Conservation (phyloP, 2,888 invertebrate genomes). For the Drosophila kokeensis region DNA sequence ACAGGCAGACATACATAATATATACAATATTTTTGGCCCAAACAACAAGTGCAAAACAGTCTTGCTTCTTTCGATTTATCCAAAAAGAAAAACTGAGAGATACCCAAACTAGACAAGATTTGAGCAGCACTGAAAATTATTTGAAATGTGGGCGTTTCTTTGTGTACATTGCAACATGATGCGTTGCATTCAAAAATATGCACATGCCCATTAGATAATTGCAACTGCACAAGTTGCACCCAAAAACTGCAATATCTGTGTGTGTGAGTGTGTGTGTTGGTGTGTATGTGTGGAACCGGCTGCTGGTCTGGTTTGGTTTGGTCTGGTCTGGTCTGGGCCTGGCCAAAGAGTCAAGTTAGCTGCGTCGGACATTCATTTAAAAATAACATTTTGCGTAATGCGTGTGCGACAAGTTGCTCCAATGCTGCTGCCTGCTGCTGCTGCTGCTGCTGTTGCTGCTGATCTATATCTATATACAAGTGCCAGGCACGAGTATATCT, state of each 20-base stretch:
- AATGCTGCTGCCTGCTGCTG: constrained; percentile 12
- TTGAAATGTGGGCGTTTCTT: constrained; percentile 29
- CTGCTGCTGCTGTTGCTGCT: constrained; percentile 8
- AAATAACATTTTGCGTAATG: constrained; percentile 84
- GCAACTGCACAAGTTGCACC: constrained; percentile 43
- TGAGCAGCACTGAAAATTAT: not conserved
- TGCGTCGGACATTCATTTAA: constrained; percentile 77
- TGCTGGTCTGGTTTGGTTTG: constrained; percentile 47
- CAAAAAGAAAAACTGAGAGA: constrained; percentile 5
- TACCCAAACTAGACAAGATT: constrained; percentile 34
- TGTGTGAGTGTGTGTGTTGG: constrained; percentile 6
- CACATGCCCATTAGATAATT: constrained; percentile 38
- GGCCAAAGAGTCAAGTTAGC: constrained; percentile 62
- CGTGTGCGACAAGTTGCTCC: constrained; percentile 61
- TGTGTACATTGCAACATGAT: constrained; percentile 41
- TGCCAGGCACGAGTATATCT: constrained; percentile 22
- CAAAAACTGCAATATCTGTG: constrained; percentile 12
- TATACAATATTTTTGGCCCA: not conserved
- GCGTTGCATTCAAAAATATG: constrained; percentile 30
- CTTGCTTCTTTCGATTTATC: constrained; percentile 10
- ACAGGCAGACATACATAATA: not conserved
- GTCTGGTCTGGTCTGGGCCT: constrained; percentile 52
- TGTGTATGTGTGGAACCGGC: constrained; percentile 30
- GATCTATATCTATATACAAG: constrained; percentile 50
- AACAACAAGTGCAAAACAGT: not conserved